These are phyloP conservation scores for Lepidothrix coronata DNA, from an alignment of 2,113 vertebrate genomes.

Conservation along the genomic window DNA sequence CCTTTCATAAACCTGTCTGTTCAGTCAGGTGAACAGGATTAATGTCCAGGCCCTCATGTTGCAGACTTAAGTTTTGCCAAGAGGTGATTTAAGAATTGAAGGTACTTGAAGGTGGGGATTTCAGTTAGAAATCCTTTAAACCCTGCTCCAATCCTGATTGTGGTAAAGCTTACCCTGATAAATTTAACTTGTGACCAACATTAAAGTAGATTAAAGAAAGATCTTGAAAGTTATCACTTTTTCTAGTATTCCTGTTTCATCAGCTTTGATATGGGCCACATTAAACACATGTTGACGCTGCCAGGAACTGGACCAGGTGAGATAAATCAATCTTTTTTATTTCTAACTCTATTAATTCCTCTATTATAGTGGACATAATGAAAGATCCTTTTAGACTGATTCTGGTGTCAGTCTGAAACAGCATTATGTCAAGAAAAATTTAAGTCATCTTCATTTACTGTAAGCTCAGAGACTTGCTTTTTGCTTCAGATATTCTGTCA, in stretches of 20 bases:
- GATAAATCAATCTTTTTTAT: background rate
- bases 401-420: conserved; percentile 15
- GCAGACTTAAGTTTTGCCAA: background rate
- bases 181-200: background rate
- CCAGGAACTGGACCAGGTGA: background rate
- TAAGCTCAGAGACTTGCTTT: conserved; percentile 34
- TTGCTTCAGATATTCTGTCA: conserved; percentile 44
- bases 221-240: background rate
- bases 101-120: background rate
- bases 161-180: background rate
- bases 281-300: background rate
- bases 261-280: background rate
- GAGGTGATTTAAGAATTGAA: background rate
- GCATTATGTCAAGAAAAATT: conserved; percentile 24
- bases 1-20: background rate
- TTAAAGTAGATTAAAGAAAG: background rate
- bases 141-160: rapidly evolving
- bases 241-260: background rate
- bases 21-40: background rate
- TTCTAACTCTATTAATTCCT: conserved; percentile 24
- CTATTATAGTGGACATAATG: background rate
- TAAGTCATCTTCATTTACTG: conserved; percentile 50
- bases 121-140: background rate
- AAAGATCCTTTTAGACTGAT: conserved; percentile 18
- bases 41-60: background rate